Evolutionary conservation across 2,888 invertebrate species (phyloP), one percentile per base, ranked within the genome.

Genomic region (Beris morrisii): DNA sequence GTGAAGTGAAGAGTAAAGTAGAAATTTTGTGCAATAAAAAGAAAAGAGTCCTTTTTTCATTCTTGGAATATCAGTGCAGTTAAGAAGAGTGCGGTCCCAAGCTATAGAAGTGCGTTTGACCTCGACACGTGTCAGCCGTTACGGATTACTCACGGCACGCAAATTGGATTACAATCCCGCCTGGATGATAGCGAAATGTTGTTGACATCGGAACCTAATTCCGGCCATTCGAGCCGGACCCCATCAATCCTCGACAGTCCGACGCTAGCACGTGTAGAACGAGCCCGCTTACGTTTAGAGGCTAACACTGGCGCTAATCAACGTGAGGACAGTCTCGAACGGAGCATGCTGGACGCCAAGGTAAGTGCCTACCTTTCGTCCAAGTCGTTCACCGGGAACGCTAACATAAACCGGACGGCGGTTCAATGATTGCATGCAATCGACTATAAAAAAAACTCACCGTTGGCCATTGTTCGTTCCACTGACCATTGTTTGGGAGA

Each of bases 191-290:
- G 7, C 22, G 50, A 12, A 13, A 71, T 71, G 71, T 53, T 71
- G 45, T 70, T 70, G n/a, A 71, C 71, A 52, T 70, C 70, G 31
- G 71, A 71, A 52, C 64, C 70, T 5, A 75, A 73, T 69, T 75
- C 78, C 11, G 76, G 76, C 11, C 77, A 77, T 9, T 77, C 77
- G 9, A 78, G 78, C 69, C 76, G 81, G 52, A 79, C 83, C 7
- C 81, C 83, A 68, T 83, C 84, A 65, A 83, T 86, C 71, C 78
- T 85, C 73, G 85, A 86, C 75, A 86, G 85, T 69, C 86, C 85
- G 70, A 85, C 85, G 71, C 79, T 86, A 73, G 85, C 84, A 69
- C 80, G 85, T 72, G 86, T 85, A 67, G 84, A 85, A 77, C 82
- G 85, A 73, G 86, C 85, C 53, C 82, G 84, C 72, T 75, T 84